A percentile compares a stretch with the other conserved stretches of the same genome.
Evolutionary conservation across 2,888 invertebrate genomes (phyloP).

Genomic region (Rotaria magnacalcarata): DNA sequence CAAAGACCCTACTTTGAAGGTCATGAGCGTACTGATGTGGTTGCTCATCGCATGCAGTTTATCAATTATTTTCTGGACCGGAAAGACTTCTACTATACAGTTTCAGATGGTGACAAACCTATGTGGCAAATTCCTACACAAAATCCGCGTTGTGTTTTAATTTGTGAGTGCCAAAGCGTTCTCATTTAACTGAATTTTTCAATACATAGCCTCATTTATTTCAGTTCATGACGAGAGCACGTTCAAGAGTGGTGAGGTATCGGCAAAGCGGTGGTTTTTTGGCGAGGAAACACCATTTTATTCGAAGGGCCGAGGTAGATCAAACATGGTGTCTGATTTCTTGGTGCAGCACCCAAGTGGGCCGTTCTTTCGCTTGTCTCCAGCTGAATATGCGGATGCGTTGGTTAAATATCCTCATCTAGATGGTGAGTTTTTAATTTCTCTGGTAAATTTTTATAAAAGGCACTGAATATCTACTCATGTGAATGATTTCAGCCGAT

Average conservation of each 20-base stretch:
- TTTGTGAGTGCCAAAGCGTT: no score
- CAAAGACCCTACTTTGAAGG: background rate
- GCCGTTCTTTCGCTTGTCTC: no score
- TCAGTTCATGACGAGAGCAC: background rate
- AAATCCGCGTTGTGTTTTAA: background rate
- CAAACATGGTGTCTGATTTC: no score
- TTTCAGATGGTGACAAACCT: background rate
- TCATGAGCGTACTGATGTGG: background rate
- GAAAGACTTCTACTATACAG: constrained; percentile 11
- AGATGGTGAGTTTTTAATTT: no score
- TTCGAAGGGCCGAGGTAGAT: constrained; percentile 20
- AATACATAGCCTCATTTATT: no score
- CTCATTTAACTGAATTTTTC: no score
- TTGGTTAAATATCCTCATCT: no score
- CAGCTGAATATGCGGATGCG: no score
- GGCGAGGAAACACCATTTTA: background rate
- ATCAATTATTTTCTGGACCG: background rate
- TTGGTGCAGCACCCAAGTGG: no score
- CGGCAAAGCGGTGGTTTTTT: background rate
- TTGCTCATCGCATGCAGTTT: background rate
- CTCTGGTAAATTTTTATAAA: no score
- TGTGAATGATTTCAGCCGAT: no score
- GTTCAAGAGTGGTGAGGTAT: constrained; percentile 1
- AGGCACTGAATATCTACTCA: no score
- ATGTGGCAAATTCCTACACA: background rate